A percentile compares a stretch with the other conserved stretches of the same genome.
These are phyloP conservation scores for Cephalopterus ornatus DNA, from an alignment of 2,113 vertebrate species.

Conservation along the genomic window DNA sequence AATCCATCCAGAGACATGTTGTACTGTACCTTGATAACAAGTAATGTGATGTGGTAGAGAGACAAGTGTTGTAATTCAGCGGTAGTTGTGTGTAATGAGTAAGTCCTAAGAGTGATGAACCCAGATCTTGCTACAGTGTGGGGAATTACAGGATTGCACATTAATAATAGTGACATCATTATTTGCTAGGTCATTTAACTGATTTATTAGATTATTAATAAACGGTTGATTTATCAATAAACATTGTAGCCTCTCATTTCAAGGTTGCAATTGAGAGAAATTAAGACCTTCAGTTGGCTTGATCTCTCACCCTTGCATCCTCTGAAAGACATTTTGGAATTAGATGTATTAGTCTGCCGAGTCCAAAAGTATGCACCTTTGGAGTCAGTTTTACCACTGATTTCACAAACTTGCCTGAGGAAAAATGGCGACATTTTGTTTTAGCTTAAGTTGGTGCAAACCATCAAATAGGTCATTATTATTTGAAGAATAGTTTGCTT, in stretches of 20 bases:
- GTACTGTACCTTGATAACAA: background rate
- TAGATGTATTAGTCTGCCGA: background rate
- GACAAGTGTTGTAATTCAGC: background rate
- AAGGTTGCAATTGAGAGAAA: background rate
- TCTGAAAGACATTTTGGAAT: background rate
- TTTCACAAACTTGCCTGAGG: background rate
- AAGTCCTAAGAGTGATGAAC: background rate
- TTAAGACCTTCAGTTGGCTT: background rate
- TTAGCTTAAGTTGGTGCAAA: background rate
- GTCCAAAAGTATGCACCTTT: background rate
- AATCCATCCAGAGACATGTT: accelerated
- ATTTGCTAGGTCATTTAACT: background rate
- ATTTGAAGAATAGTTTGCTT: background rate
- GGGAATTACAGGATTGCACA: background rate
- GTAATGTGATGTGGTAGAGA: accelerated
- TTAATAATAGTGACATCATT: background rate
- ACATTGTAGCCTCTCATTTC: background rate
- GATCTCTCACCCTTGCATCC: background rate
- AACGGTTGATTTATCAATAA: background rate
- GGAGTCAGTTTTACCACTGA: background rate
- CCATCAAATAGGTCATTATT: background rate
- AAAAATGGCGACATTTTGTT: background rate
- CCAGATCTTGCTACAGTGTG: background rate
- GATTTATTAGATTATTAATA: background rate
- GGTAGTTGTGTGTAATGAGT: background rate